These are phyloP conservation scores for Tiphia femorata DNA, from an alignment of 2,888 invertebrate genomes.

Conservation along the genomic window DNA sequence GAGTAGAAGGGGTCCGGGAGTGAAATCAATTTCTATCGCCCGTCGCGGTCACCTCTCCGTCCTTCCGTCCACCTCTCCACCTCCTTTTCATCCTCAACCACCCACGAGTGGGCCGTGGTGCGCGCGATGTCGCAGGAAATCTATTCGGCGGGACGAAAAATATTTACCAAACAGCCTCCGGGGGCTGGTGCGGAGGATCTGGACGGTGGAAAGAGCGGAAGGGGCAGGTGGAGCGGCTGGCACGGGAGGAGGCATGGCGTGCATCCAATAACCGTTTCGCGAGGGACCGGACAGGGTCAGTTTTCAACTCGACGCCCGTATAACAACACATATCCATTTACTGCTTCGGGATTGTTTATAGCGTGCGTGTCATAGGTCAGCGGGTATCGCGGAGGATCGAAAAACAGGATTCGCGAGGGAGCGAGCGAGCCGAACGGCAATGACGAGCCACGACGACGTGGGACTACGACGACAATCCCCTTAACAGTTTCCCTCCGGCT, in stretches of 20 bases:
- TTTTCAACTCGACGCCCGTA: conserved; percentile 56
- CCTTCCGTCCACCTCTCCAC: not conserved
- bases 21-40: conserved; percentile 28
- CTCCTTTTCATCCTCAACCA: conserved; percentile 17
- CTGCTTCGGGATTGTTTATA: conserved; percentile 61
- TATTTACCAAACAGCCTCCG: conserved; percentile 42
- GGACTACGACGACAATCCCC: too few relatives aligned
- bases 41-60: conserved; percentile 17
- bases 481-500: too few relatives aligned
- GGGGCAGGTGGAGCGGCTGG: not conserved
- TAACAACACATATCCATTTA: conserved; percentile 58
- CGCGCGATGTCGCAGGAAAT: conserved; percentile 38
- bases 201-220: too few relatives aligned
- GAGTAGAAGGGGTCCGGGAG: not conserved
- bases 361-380: conserved; percentile 64
- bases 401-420: too few relatives aligned
- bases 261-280: conserved; percentile 53
- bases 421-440: too few relatives aligned
- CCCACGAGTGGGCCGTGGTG: not conserved
- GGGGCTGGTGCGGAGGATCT: conserved; percentile 41
- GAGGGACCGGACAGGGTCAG: conserved; percentile 38
- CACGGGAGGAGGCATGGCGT: conserved; percentile 38
- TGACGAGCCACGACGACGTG: too few relatives aligned
- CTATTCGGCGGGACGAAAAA: conserved; percentile 47
- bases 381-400: too few relatives aligned